Base-by-base conservation (phyloP, 2,888 invertebrate species). In the Drosophila mettleri region DNA sequence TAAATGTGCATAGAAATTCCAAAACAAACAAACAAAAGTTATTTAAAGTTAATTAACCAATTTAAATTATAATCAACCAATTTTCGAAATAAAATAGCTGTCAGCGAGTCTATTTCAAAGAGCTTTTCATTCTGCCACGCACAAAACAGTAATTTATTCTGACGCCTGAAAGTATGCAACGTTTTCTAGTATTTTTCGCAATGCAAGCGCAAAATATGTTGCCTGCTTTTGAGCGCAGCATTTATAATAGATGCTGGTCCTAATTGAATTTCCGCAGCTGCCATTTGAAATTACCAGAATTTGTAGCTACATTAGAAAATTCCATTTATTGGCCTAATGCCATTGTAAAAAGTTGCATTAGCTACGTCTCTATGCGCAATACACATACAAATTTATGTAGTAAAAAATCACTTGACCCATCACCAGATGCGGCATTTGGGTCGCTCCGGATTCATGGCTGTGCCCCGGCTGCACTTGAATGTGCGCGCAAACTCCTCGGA, bases 401-500 rank as follows among this genome's bases (percentile, higher is more conserved):
- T n/a, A n/a, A 77, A 79, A 86, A 84, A 84, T 84, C 88, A 84
- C 83, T 69, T 67, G 57, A 67, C 60, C 63, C 54, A 65, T 67
- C 88, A 94, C 94, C 94, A 94, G 76, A 94, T 93, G 74, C 93
- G 92, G 79, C 94, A 94, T 73, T 93, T 93, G 34, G 86, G 83
- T 46, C 88, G 86, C 2, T 88, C 57, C 3, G 94, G 94, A 90
- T 94, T 94, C 94, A 94, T 94, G 34, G 88, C 89, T 18, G 93
- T 92, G 4, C 93, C 93, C 6, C 85, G 76, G 2, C 92, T 92
- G 78, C 94, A 94, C n/a, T 93, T 90, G 88, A 94, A 96, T 0
- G 94, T 94, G 12, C 93, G 90, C 0, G 96, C 94, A 86, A 97
- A 97, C 75, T 96, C 96, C 16, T 94, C 93, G 0, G 94, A 96